phyloP scores from a whole-genome alignment of 2,113 vertebrate species.

The Martes martes region DNA sequence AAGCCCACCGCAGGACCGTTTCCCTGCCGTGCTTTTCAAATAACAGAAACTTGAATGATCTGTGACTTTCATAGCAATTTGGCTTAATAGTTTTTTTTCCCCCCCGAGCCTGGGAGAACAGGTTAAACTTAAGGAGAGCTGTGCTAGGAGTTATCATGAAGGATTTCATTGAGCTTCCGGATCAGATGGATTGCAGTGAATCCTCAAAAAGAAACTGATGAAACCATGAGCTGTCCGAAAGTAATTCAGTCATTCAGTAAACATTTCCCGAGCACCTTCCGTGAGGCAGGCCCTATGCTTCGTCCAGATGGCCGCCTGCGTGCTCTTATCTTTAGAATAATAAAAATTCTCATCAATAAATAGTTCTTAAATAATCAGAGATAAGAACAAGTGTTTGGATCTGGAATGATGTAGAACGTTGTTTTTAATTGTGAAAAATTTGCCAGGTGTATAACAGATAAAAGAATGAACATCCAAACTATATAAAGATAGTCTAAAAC shows the following conservation, averaged over 20 bases:
- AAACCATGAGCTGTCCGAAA: background rate
- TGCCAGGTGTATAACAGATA: background rate
- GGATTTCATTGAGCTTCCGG: slow-evolving; percentile 1
- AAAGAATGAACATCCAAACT: background rate
- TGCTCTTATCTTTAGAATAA: background rate
- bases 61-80: background rate
- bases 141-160: background rate
- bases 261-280: background rate
- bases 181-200: background rate
- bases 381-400: background rate
- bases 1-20: background rate
- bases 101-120: background rate
- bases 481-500: background rate
- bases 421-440: background rate
- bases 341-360: slow-evolving; percentile 3
- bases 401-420: background rate
- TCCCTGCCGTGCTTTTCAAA: background rate
- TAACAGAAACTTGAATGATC: background rate
- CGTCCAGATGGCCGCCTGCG: background rate
- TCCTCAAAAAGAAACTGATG: background rate
- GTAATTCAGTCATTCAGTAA: background rate
- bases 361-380: background rate
- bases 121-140: background rate
- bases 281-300: background rate
- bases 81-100: background rate